Evolutionary conservation across 2,113 vertebrate genomes (phyloP), one percentile per base, ranked within the genome.

Genomic region (Leuciscus idus): DNA sequence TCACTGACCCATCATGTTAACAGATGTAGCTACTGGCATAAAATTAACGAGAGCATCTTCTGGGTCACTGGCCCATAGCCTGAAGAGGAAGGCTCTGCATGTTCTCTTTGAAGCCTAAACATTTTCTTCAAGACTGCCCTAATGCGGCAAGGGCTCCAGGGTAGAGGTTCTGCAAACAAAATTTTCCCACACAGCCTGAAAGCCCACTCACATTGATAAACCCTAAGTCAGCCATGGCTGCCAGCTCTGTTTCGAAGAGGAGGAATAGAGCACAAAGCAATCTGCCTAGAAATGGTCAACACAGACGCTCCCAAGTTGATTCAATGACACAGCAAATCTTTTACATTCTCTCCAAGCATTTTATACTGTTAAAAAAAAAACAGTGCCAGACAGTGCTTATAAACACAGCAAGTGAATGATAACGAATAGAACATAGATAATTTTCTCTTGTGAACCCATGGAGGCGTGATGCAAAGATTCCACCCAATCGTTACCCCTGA

Each of bases 101-200:
- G 77, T 57, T 87, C 79, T 59, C 89, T 88, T 90, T 88, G 87
- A 90, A 88, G 89, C 73, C 46, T 81, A 28, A 75, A 48, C 78
- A 79, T 87, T 82, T 87, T 46, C 10, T 48, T 74, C 79, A 57
- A 26, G 77, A 75, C 59, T 77, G 78, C 64, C 83, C 81, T 61
- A 84, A 64, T 80, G 83, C 17, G 55, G 64, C 62, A 48, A 66
- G 62, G 82, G 81, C 89, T 84, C 57, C 72, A 86, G 85, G 78
- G 73, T 61, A 88, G 57, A 59, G 30, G 64, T 74, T 43, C 74
- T 68, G 83, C 78, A 85, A 90, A 90, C 83, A 83, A 88, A 74
- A 75, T 62, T 83, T 87, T 88, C 79, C 85, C 85, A 90, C 83
- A 87, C 66, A 59, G 78, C 30, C 85, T 70, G 39, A 77, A 83